Base-by-base conservation (phyloP, 2,113 vertebrate genomes). In the Ornithorhynchus anatinus region DNA sequence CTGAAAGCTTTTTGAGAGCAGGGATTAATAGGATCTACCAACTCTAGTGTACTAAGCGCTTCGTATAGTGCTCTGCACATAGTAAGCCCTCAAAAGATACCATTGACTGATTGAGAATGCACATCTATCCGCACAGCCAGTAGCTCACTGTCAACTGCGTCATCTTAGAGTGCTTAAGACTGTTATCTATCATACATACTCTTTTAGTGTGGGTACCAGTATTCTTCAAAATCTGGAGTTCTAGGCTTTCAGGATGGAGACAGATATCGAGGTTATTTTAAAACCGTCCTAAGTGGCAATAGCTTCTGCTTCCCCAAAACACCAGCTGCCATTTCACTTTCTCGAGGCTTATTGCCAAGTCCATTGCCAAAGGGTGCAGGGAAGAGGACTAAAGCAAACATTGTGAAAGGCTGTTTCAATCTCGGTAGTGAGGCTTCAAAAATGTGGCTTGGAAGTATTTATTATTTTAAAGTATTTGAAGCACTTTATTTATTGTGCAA, bases 341-440 rank as follows among this genome's bases (percentile, higher is more conserved):
- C 19, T 29, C 10, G 3, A 37, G 29, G 36, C 48, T 16, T 10
- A 12, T 44, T 32, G 31, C 17, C 20, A 38, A 33, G 29, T 19
- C 6, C 23, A 10, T 23, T 54, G 23, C 53, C 48, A 60, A 12
- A 4, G 10, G 40, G 6, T 22, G 6, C 23, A 62, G n/a, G 4
- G 7, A 54, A 57, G 22, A 72, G 68, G 15, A 72, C 40, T 23
- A 45, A 69, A 75, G 22, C n/a, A 22, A 29, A 13, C 27, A 40
- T 43, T 53, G 51, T 40, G 27, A 68, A 58, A 54, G 61, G 4
- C 25, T 64, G 27, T 77, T 77, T 68, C 38, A 42, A 59, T 61
- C 36, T 54, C 64, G 58, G 48, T 38, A 42, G n/a, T 15, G 12
- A 76, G 32, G n/a, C 19, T 51, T 80, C 25, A 62, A 54, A 74